Evolutionary conservation across 2,888 invertebrate species (phyloP), one percentile per base, ranked within the genome.

Genomic region (Onthophagus sagittarius): DNA sequence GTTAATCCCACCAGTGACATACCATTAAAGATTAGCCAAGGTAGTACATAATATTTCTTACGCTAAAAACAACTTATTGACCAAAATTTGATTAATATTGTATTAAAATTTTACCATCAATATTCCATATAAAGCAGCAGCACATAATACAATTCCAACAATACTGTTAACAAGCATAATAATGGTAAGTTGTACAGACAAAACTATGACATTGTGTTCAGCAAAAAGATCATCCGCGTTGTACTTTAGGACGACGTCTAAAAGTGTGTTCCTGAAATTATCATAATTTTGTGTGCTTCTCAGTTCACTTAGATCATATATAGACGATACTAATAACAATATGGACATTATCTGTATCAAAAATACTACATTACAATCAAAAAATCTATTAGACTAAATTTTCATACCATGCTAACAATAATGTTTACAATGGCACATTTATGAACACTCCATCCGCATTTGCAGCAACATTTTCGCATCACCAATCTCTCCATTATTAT

Each of bases 391-490:
- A 53, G 39, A 53, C 2, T 9, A 53, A 11, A 53, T 53, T 53
- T 53, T 53, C 11, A 7, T 67, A 67, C 67, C 67, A 67, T n/a
- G 67, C 32, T 23, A 23, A 23, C 13, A 15, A 67, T 7, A 67
- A n/a, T n/a, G 11, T 31, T 23, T 15, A 32, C 23, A 11, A 67
- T 6, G n/a, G 23, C 31, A 31, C 67, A 67, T 67, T 23, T 67
- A n/a, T 32, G 67, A 6, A 67, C 31, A 31, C 32, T 15, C n/a
- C 67, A 67, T 9, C 67, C 67, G 13, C 23, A 15, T n/a, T 67
- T 15, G n/a, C 67, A 67, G 32, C 67, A 67, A 32, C 67, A 67
- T 67, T 13, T 67, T 31, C 32, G 15, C 67, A 67, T 67, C 23
- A 67, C 67, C 9, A 67, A 67, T 23, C 23, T 67, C 31, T 67